phyloP scores from a whole-genome alignment of 1,140 invertebrate species.

The Dufourea novaeangliae region DNA sequence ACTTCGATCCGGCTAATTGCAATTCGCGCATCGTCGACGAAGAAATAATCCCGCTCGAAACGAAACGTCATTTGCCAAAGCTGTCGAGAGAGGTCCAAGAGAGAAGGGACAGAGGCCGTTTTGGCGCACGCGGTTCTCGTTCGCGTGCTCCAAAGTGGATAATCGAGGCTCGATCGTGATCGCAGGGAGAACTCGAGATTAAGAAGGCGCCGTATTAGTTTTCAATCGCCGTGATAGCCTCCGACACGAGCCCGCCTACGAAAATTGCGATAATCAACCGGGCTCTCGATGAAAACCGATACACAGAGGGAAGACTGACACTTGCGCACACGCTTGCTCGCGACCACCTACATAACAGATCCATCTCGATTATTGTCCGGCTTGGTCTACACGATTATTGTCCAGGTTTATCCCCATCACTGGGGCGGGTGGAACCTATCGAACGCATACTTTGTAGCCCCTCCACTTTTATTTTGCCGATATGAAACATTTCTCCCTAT shows the following conservation, averaged over 20 bases:
- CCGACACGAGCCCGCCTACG: not conserved
- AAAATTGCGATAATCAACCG: not conserved
- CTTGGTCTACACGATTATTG: too few species aligned
- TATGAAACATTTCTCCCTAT: too few species aligned
- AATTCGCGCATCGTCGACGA: not conserved
- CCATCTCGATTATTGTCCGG: too few species aligned
- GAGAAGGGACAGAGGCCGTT: not conserved
- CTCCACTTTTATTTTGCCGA: too few species aligned
- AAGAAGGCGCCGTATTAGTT: constrained; percentile 39
- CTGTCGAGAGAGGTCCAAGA: constrained; percentile 22
- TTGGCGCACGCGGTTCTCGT: constrained; percentile 18
- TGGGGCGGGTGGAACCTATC: too few species aligned
- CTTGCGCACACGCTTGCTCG: too few species aligned
- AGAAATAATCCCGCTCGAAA: constrained; percentile 16
- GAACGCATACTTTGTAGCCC: too few species aligned
- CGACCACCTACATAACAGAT: too few species aligned
- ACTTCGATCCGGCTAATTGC: not conserved
- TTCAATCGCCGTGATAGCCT: constrained; percentile 20
- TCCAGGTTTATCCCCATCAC: too few species aligned
- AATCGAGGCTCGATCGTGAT: constrained; percentile 32
- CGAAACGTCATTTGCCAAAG: constrained; percentile 49
- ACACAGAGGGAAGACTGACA: too few species aligned
- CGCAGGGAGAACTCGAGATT: constrained; percentile 16
- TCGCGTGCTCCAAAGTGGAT: constrained; percentile 51
- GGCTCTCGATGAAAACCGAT: not conserved